Conservation (phyloP, 2,888 invertebrate species). For the Peribatodes rhomboidaria region DNA sequence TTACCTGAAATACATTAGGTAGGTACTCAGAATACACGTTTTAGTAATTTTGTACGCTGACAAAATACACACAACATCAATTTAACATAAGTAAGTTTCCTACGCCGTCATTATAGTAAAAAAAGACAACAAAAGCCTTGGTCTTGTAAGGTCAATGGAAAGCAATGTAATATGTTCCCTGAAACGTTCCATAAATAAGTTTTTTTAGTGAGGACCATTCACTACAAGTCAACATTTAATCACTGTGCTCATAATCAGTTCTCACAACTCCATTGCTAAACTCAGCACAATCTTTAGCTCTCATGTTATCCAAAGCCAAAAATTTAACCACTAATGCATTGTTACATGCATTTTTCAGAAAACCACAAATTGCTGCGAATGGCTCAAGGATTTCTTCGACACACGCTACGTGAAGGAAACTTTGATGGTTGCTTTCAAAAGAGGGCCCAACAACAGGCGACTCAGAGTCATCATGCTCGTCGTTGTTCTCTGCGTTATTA, state of each 20-base stretch:
- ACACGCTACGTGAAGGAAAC: constrained; percentile 92
- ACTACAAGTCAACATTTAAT: neutral
- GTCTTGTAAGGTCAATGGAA: neutral
- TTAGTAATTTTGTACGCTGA: neutral
- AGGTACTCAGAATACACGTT: neutral
- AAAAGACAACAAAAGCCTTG: constrained; percentile 2
- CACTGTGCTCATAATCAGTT: neutral
- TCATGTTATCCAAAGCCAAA: no score
- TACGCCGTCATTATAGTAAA: neutral
- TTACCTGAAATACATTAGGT: no score
- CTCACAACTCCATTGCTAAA: no score
- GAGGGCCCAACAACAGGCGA: constrained; percentile 91
- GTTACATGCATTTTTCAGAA: constrained; percentile 60
- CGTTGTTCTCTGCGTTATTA: constrained; percentile 93
- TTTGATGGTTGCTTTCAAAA: constrained; percentile 92
- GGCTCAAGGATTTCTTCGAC: constrained; percentile 91
- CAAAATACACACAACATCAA: constrained; percentile 4
- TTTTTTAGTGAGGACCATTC: no score
- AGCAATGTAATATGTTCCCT: neutral
- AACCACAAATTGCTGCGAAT: constrained; percentile 81
- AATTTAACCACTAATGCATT: neutral
- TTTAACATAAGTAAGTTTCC: neutral
- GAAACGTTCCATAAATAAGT: no score
- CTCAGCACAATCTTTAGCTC: no score
- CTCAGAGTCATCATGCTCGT: constrained; percentile 92